Evolutionary conservation across 2,888 invertebrate species (phyloP).

Genomic region (Drosophila rellima): DNA sequence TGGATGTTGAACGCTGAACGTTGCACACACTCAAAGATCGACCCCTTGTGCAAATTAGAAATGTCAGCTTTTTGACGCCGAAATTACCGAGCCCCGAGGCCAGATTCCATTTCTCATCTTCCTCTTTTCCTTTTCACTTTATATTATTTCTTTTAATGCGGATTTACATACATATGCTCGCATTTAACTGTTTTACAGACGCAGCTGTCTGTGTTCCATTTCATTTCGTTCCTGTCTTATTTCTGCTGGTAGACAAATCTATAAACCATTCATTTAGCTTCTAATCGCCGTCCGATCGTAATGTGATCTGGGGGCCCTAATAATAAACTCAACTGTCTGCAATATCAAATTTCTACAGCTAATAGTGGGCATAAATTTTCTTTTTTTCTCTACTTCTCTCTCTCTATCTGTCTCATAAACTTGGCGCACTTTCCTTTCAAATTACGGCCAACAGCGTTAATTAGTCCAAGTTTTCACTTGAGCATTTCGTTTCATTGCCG

Average conservation of each 20-base stretch:
- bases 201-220: slow-evolving; percentile 53
- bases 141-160: slow-evolving; percentile 30
- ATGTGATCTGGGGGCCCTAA: slow-evolving; percentile 46
- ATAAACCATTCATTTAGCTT: slow-evolving; percentile 38
- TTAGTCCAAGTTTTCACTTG: slow-evolving; percentile 76
- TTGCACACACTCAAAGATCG: slow-evolving; percentile 7
- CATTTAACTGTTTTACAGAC: slow-evolving; percentile 56
- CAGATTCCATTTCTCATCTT: slow-evolving; percentile 45
- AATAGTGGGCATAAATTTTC: slow-evolving; percentile 51
- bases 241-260: slow-evolving; percentile 50
- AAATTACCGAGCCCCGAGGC: slow-evolving; percentile 66
- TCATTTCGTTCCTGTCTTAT: slow-evolving; percentile 14
- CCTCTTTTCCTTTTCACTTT: slow-evolving; percentile 3
- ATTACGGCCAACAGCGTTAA: slow-evolving; percentile 59
- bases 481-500: slow-evolving; percentile 50
- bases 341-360: slow-evolving; percentile 54
- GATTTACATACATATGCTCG: slow-evolving; percentile 77
- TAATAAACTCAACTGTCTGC: slow-evolving; percentile 40
- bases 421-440: slow-evolving; percentile 59
- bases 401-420: slow-evolving; percentile 37
- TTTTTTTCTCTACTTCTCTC: slow-evolving; percentile 7
- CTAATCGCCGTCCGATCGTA: slow-evolving; percentile 51
- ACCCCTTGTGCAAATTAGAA: slow-evolving; percentile 72
- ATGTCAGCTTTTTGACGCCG: slow-evolving; percentile 79
- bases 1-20: slow-evolving; percentile 11